Evolutionary conservation across 2,888 invertebrate species (phyloP).

Genomic region (Eledona agricola): DNA sequence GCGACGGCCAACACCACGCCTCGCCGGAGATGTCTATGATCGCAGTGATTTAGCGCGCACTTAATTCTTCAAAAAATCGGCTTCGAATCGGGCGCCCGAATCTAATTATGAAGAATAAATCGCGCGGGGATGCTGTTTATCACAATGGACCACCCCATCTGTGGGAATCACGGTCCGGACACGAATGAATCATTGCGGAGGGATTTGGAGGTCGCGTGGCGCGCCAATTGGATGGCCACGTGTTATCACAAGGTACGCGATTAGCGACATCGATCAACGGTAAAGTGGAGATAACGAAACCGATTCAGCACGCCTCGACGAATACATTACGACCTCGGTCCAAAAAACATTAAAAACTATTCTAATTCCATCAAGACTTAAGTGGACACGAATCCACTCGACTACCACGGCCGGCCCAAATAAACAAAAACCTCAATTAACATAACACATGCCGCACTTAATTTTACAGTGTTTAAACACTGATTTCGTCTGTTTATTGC

Average conservation of each 20-base stretch:
- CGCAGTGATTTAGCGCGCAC: not conserved
- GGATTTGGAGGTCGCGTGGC: constrained; percentile 58
- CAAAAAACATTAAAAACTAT: too few relatives aligned
- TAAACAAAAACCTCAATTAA: too few relatives aligned
- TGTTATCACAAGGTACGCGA: constrained; percentile 59
- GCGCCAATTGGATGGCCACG: constrained; percentile 56
- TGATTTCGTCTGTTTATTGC: too few relatives aligned
- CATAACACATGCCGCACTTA: too few relatives aligned
- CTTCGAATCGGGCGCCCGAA: constrained; percentile 42
- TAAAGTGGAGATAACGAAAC: constrained; percentile 58
- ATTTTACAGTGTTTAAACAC: too few relatives aligned
- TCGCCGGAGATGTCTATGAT: not conserved
- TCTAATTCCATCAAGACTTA: too few relatives aligned
- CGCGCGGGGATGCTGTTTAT: constrained; percentile 45
- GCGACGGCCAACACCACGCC: too few relatives aligned
- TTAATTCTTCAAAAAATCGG: not conserved
- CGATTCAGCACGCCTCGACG: constrained; percentile 30
- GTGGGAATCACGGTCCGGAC: constrained; percentile 59
- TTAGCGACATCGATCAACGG: constrained; percentile 61
- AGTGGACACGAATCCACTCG: too few relatives aligned
- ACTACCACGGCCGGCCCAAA: too few relatives aligned
- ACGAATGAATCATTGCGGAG: constrained; percentile 60
- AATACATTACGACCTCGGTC: too few relatives aligned
- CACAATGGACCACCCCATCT: constrained; percentile 45
- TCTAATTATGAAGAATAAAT: constrained; percentile 56